Evolutionary conservation across 2,888 invertebrate species (phyloP).

Genomic region (Ophraella communa): DNA sequence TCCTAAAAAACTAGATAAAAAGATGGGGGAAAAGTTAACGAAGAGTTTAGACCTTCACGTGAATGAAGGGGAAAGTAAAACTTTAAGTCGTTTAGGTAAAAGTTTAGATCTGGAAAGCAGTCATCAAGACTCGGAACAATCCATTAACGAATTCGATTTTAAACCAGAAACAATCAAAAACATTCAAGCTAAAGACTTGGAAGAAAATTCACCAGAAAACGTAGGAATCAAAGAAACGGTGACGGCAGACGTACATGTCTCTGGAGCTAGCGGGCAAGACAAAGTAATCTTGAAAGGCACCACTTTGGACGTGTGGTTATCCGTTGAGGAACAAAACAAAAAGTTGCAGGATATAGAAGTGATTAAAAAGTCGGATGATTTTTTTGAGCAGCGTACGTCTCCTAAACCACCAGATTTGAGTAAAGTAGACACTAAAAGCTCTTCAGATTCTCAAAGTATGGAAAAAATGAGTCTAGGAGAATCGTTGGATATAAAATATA

Average conservation of each 20-base stretch:
- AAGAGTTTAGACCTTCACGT: conserved; percentile 74
- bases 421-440: conserved; percentile 56
- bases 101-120: conserved; percentile 58
- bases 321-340: conserved; percentile 56
- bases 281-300: conserved; percentile 58
- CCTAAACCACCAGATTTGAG: conserved; percentile 57
- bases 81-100: conserved; percentile 56
- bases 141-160: conserved; percentile 54
- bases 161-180: conserved; percentile 49
- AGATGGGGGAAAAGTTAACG: conserved; percentile 60
- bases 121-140: conserved; percentile 46
- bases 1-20: conserved; percentile 72
- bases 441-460: conserved; percentile 57
- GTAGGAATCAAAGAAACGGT: conserved; percentile 46
- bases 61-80: conserved; percentile 49
- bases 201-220: conserved; percentile 53
- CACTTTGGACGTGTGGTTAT: conserved; percentile 60
- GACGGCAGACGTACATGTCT: conserved; percentile 47
- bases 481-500: conserved; percentile 58
- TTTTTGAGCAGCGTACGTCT: conserved; percentile 57
- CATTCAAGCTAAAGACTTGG: conserved; percentile 43
- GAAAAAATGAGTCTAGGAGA: conserved; percentile 57
- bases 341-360: conserved; percentile 54
- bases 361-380: conserved; percentile 56
- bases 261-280: conserved; percentile 47